Evolutionary conservation across 1,140 invertebrate genomes (phyloP).

Genomic region (Anoplophora glabripennis): DNA sequence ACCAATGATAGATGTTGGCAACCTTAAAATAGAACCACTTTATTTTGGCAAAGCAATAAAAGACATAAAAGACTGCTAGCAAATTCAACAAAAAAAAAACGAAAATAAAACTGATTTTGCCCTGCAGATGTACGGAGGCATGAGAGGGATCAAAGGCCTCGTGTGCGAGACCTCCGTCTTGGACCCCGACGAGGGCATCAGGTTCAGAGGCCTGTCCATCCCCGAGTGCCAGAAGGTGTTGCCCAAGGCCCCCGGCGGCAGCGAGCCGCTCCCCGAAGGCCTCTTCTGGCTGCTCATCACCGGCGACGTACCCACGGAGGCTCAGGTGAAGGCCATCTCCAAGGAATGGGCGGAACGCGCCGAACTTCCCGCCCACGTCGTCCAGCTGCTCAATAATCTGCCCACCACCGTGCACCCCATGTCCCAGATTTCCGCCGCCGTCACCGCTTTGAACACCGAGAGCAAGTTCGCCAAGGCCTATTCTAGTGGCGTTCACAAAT

Average conservation of each 20-base stretch:
- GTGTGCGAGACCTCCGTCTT: conserved; percentile 88
- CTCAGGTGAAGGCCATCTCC: conserved; percentile 72
- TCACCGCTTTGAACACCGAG: conserved; percentile 81
- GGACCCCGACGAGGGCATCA: conserved; percentile 85
- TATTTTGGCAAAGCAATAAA: no score
- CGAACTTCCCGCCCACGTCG: conserved; percentile 79
- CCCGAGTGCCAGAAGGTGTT: conserved; percentile 84
- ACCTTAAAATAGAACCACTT: neutral
- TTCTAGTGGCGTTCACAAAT: conserved; percentile 73
- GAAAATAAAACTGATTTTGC: no score
- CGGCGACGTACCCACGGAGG: conserved; percentile 77
- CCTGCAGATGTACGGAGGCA: conserved; percentile 92
- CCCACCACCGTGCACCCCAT: conserved; percentile 82
- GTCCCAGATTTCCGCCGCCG: conserved; percentile 82
- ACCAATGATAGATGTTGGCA: no score
- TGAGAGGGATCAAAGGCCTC: conserved; percentile 86
- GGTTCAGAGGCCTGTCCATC: conserved; percentile 87
- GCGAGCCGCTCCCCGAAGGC: conserved; percentile 83
- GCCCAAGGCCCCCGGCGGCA: conserved; percentile 76
- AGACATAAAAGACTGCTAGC: no score
- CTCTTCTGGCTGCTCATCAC: conserved; percentile 87
- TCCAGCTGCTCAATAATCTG: conserved; percentile 85
- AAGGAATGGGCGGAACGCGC: conserved; percentile 83
- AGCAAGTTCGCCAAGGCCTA: conserved; percentile 87
- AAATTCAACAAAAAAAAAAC: no score